A percentile compares a stretch with the other conserved stretches of the same genome.
Evolutionary conservation across 2,113 vertebrate species (phyloP).

Genomic region (Meles meles): DNA sequence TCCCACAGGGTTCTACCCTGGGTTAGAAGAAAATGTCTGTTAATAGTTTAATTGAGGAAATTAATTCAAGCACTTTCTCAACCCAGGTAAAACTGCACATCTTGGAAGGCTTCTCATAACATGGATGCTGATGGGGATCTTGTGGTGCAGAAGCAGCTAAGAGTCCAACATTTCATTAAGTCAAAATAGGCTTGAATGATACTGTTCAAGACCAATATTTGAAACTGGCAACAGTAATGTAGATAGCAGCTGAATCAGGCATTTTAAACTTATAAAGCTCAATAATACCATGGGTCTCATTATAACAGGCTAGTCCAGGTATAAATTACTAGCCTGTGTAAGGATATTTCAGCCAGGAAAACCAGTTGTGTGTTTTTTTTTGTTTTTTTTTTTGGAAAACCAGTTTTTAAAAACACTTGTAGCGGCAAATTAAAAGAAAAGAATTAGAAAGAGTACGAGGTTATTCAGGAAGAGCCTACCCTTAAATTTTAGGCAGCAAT

Average conservation of each 20-base stretch:
- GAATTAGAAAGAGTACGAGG: background rate
- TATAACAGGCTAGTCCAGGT: constrained; percentile 17
- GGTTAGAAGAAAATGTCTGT: background rate
- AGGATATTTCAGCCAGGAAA: constrained; percentile 47
- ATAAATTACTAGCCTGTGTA: constrained; percentile 51
- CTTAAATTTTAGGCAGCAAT: constrained; percentile 17
- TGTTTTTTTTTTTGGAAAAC: too few relatives aligned
- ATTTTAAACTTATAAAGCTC: constrained; percentile 37
- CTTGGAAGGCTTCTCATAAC: background rate
- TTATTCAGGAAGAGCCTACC: background rate
- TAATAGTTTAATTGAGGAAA: background rate
- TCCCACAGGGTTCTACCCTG: background rate
- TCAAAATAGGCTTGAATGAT: background rate
- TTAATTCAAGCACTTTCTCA: background rate
- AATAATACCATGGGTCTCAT: background rate
- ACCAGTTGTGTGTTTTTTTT: too few relatives aligned
- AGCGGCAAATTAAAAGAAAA: constrained; percentile 10
- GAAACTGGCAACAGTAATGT: background rate
- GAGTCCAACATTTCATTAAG: background rate
- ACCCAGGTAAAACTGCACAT: background rate
- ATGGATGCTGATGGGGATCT: background rate
- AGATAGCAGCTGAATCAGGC: constrained; percentile 9
- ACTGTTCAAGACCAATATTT: background rate
- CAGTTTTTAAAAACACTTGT: constrained; percentile 56
- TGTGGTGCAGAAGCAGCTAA: background rate